Base-by-base conservation (phyloP, 2,888 invertebrate species). In the Nesidiocoris tenuis region DNA sequence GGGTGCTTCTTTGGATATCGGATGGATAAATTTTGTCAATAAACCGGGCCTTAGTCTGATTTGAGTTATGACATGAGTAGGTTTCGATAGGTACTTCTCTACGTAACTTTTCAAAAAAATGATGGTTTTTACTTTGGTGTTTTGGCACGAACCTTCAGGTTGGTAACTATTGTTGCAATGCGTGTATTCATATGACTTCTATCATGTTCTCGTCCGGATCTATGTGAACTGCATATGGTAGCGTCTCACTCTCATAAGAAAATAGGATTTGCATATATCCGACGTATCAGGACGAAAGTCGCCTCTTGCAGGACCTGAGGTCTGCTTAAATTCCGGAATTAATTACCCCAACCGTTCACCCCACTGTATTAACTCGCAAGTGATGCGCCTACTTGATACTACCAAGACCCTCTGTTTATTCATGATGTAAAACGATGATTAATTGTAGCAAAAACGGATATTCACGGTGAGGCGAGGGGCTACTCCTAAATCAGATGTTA, bases 161-260 rank as follows among this genome's bases (percentile, higher is more conserved):
- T n/a, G n/a, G n/a, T n/a, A n/a, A n/a, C n/a, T n/a, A n/a, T n/a
- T n/a, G n/a, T n/a, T n/a, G n/a, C n/a, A n/a, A n/a, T n/a, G n/a
- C n/a, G n/a, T n/a, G n/a, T n/a, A n/a, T n/a, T n/a, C n/a, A n/a
- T n/a, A n/a, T n/a, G n/a, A n/a, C n/a, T n/a, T n/a, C n/a, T n/a
- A n/a, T n/a, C 39, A 39, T 39, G 39, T 12, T 39, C 39, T 39
- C 12, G 39, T n/a, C 39, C 39, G 39, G 12, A 12, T 12, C 39
- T 12, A 39, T 39, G 39, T 39, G 39, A 39, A 39, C 39, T 12
- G 39, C 3, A 12, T 39, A 39, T 39, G 12, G 12, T 39, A 59
- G 70, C 70, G 70, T 59, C 61, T 70, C 57, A 67, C 67, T n/a
- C 70, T 24, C 57, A 12, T 56, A 70, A 57, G 70, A 70, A 70